Percentiles rank a stretch among this genome's conserved stretches.
Conservation (phyloP, 2,888 invertebrate species). For the Clivina fossor region DNA sequence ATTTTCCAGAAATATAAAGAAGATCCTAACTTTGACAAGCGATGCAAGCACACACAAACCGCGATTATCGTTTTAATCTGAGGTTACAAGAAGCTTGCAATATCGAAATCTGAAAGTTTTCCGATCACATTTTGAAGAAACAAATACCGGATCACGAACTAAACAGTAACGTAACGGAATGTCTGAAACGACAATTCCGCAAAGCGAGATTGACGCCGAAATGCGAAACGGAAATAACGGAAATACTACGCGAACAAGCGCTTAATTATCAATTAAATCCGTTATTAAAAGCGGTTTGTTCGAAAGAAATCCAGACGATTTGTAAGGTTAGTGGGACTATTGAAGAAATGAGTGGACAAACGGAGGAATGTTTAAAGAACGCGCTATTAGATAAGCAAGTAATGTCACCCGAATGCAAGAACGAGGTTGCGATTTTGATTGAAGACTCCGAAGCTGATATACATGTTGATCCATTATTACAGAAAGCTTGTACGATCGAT, state of each 20-base stretch:
- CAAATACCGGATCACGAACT: slow-evolving; percentile 68
- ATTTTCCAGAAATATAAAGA: slow-evolving; percentile 71
- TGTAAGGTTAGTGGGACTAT: slow-evolving; percentile 58
- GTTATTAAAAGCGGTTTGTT: slow-evolving; percentile 78
- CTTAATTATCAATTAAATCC: slow-evolving; percentile 91
- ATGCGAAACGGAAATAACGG: slow-evolving; percentile 82
- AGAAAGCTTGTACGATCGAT: slow-evolving; percentile 85
- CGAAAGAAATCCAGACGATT: slow-evolving; percentile 68
- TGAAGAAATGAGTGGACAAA: slow-evolving; percentile 62
- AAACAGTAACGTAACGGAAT: slow-evolving; percentile 82
- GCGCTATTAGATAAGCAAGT: slow-evolving; percentile 74
- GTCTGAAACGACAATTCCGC: slow-evolving; percentile 79
- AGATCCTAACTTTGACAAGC: slow-evolving; percentile 75
- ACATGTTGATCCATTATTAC: slow-evolving; percentile 89
- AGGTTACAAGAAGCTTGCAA: slow-evolving; percentile 79
- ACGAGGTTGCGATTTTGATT: slow-evolving; percentile 86
- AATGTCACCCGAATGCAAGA: slow-evolving; percentile 72
- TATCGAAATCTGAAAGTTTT: slow-evolving; percentile 73
- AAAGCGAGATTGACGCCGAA: slow-evolving; percentile 69
- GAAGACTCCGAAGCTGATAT: slow-evolving; percentile 91
- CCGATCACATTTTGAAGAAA: slow-evolving; percentile 53
- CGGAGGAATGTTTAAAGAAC: slow-evolving; percentile 91
- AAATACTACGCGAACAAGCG: slow-evolving; percentile 83
- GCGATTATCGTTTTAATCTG: slow-evolving; percentile 88
- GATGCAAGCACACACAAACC: slow-evolving; percentile 79